Evolutionary conservation across 2,113 vertebrate genomes (phyloP), one percentile per base, ranked within the genome.

Genomic region (Poeciliopsis prolifica): DNA sequence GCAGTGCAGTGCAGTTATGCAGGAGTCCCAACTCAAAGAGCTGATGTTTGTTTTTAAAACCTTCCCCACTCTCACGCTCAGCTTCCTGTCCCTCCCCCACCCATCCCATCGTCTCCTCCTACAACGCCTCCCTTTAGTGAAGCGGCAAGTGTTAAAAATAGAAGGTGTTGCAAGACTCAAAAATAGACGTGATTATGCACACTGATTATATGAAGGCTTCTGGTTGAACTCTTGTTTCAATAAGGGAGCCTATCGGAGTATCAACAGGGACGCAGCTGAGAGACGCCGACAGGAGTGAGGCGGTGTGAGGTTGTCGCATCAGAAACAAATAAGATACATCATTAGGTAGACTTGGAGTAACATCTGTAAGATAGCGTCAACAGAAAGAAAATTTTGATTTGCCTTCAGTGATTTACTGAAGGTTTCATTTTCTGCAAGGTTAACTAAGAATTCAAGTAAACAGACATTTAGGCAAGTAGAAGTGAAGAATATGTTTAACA

Each of bases 71-170:
- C 70, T 72, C 70, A 13, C 33, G 42, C 85, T 76, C 79, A 75
- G 68, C 58, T 84, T 89, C 68, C 72, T 71, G 37, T 76, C 77
- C 70, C 70, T 61, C 37, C 33, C 8, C 33, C 33, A 2, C 29
- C 33, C 33, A 5, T 29, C 31, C 5, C 62, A 58, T 74, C 64
- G 74, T 75, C 67, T 84, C 66, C 60, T 89, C 84, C 75, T 70
- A 54, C 71, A 82, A 71, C 65, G 73, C 82, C 66, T 82, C 65
- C 35, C 37, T 73, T 75, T 78, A 83, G 65, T 65, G 44, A 87
- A 83, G 64, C 68, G 61, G 75, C 62, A 73, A 48, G 40, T 83
- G 78, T 88, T 77, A 83, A 82, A 92, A 89, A 91, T 82, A 87
- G 81, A 84, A 68, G 40, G 31, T 31, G 44, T 70, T 80, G 74